Evolutionary conservation across 2,797 vertebrate genomes (phyloP), one percentile per base, ranked within the genome.

Genomic region (Toxotes lorentzi): DNA sequence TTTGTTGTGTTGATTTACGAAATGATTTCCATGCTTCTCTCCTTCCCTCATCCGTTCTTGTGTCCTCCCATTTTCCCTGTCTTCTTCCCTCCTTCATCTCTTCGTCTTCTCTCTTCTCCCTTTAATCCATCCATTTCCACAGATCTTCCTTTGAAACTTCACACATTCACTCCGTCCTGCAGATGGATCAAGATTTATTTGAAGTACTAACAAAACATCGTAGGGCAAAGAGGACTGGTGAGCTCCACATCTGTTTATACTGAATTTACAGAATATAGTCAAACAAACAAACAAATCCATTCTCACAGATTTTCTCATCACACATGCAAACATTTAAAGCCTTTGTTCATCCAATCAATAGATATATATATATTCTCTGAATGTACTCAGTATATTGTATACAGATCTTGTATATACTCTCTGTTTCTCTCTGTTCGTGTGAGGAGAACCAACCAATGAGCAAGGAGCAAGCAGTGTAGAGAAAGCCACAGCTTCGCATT

Each of bases 71-170:
- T 57, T 47, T 61, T 71, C 40, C 38, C 59, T 23, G n/a, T 71
- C 30, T 67, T 30, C 38, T 56, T 56, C 50, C 57, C 21, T 72
- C 53, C 67, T 65, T n/a, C n/a, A n/a, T n/a, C n/a, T n/a, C n/a
- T n/a, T n/a, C n/a, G n/a, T n/a, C n/a, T n/a, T n/a, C n/a, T n/a
- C n/a, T n/a, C n/a, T n/a, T n/a, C n/a, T n/a, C n/a, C 41, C 63
- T 40, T 58, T 58, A 58, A 78, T 86, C 75, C 57, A 61, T 78
- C 74, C 71, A 41, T 80, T 13, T 69, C 70, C 70, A 68, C n/a
- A 70, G 57, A 60, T 67, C 34, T 24, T 17, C 24, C 38, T 59
- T 54, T 24, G 27, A 27, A 27, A 27, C 3, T 53, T 78, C 16
- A 66, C 43, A 61, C 30, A 21, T 70, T 30, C 34, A 27, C 47